Conservation (phyloP, 2,113 vertebrate genomes). For the Takifugu flavidus region DNA sequence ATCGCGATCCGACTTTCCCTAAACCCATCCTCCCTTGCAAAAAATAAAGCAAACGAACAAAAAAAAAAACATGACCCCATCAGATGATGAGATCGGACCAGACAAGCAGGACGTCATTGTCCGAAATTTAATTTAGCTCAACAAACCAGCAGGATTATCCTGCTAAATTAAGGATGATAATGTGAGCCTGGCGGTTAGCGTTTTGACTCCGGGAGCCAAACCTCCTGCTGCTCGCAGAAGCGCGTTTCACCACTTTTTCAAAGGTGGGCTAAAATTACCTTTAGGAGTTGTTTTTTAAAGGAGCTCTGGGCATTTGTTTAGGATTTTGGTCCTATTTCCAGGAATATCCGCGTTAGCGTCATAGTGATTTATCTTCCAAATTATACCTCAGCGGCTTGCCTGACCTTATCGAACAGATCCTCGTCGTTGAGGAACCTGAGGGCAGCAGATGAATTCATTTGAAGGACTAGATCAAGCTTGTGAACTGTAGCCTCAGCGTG, state of each 20-base stretch:
- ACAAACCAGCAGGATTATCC: conserved; percentile 5
- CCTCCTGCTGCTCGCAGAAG: too few relatives aligned
- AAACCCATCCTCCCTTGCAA: background rate
- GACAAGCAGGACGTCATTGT: conserved; percentile 4
- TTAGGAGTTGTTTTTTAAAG: too few relatives aligned
- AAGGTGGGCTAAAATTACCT: background rate
- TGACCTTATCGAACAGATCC: too few relatives aligned
- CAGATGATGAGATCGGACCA: conserved; percentile 7
- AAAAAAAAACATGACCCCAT: background rate
- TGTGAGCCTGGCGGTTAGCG: background rate
- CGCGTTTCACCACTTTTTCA: background rate
- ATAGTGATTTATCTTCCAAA: too few relatives aligned
- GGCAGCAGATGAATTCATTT: background rate
- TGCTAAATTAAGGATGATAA: conserved; percentile 5
- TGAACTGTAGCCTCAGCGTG: background rate
- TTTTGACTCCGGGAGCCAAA: too few relatives aligned
- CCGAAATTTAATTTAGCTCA: conserved; percentile 26
- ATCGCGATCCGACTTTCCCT: too few relatives aligned
- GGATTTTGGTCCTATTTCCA: too few relatives aligned
- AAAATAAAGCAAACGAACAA: too few relatives aligned
- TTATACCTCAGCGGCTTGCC: too few relatives aligned
- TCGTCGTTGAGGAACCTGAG: too few relatives aligned
- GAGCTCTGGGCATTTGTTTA: too few relatives aligned
- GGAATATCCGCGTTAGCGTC: too few relatives aligned
- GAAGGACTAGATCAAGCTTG: background rate